A percentile compares a stretch with the other conserved stretches of the same genome.
These are phyloP conservation scores for Psittacula cyanocephala DNA, from an alignment of 2,113 vertebrate species.

Conservation along the genomic window DNA sequence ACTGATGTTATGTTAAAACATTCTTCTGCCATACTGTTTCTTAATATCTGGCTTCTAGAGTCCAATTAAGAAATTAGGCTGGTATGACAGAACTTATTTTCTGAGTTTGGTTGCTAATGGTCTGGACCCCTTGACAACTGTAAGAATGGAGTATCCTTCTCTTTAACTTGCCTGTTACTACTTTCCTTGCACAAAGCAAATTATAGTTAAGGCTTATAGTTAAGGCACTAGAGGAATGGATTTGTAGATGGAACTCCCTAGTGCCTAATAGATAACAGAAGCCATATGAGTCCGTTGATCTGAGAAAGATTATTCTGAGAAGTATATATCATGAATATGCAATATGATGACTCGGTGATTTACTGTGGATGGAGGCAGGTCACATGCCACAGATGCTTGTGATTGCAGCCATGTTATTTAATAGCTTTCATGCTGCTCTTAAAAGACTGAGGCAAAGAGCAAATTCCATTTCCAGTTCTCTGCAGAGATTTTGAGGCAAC, in stretches of 20 bases:
- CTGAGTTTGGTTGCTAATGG: neutral
- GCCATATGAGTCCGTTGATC: neutral
- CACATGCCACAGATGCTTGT: neutral
- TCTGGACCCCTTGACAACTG: neutral
- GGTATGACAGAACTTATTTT: neutral
- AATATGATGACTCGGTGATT: neutral
- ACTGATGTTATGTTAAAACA: neutral
- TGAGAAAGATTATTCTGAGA: neutral
- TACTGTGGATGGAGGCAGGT: neutral
- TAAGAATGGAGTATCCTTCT: neutral
- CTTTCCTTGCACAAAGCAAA: neutral
- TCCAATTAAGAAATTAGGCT: neutral
- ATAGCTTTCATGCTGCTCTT: neutral
- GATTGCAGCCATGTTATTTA: neutral
- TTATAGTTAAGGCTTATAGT: neutral
- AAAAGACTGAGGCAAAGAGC: neutral
- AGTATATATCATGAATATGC: neutral
- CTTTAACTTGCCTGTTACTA: neutral
- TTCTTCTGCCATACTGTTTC: neutral
- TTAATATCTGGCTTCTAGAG: neutral
- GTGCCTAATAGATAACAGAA: neutral
- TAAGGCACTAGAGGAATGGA: neutral
- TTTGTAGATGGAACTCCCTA: neutral
- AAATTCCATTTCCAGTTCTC: neutral
- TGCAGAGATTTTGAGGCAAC: neutral